phyloP scores from a whole-genome alignment of 1,140 invertebrate species.

The Lerema accius region DNA sequence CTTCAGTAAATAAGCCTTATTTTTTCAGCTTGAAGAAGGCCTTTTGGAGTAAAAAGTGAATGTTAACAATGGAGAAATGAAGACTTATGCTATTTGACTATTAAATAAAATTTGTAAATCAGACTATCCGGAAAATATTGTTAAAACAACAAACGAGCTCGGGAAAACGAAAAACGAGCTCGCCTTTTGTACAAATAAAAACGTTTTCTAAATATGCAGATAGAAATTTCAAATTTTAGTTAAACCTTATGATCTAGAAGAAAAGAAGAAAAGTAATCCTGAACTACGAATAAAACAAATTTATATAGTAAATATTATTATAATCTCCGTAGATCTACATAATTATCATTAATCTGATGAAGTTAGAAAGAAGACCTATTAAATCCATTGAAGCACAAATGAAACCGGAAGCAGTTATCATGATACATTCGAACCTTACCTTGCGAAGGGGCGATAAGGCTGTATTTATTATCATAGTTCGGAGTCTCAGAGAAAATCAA shows the following conservation, averaged over 20 bases:
- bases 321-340: too few species aligned
- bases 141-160: not conserved
- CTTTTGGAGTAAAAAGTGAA: conserved; percentile 20
- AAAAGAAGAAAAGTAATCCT: too few species aligned
- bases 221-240: too few species aligned
- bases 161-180: too few species aligned
- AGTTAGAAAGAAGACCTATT: conserved; percentile 4
- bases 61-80: conserved; percentile 29
- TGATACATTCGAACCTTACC: conserved; percentile 25
- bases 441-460: conserved; percentile 25
- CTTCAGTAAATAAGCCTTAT: conserved; percentile 26
- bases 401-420: conserved; percentile 22
- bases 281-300: too few species aligned
- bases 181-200: too few species aligned
- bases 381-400: conserved; percentile 27
- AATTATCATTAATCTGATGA: not conserved
- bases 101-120: conserved; percentile 1
- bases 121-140: not conserved
- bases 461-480: conserved; percentile 36
- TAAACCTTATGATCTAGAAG: too few species aligned
- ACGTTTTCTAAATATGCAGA: too few species aligned
- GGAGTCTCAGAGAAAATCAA: conserved; percentile 30
- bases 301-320: too few species aligned
- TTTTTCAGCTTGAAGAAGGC: conserved; percentile 12
- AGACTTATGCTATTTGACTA: conserved; percentile 9